Percentiles rank a stretch among this genome's conserved stretches.
Conservation (phyloP, 2,113 vertebrate species). For the Loxodonta africana region DNA sequence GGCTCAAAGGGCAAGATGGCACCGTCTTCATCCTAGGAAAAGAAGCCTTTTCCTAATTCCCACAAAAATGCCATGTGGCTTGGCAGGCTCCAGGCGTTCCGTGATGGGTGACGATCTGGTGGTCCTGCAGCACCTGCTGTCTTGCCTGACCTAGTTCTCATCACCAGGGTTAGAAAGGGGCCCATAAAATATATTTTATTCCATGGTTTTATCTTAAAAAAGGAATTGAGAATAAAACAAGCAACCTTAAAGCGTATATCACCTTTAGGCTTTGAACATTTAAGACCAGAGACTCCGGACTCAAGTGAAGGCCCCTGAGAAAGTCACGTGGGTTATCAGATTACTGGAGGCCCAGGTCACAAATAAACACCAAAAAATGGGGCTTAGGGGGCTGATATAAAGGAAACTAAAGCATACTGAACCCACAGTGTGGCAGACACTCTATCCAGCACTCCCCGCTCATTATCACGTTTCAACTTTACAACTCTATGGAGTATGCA, state of each 20-base stretch:
- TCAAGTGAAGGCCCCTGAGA: background rate
- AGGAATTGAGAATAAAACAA: background rate
- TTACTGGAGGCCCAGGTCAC: background rate
- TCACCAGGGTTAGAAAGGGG: background rate
- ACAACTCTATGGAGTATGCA: background rate
- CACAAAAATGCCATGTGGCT: background rate
- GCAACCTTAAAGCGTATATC: background rate
- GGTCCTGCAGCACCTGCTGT: background rate
- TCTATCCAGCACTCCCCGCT: background rate
- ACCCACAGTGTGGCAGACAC: fast-evolving
- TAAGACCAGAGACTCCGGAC: background rate
- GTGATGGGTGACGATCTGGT: background rate
- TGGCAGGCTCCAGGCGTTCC: background rate
- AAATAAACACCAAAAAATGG: background rate
- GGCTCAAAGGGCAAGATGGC: background rate
- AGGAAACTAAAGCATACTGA: background rate
- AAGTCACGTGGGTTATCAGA: background rate
- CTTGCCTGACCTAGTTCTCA: background rate
- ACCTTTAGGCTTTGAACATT: background rate
- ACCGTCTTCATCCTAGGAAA: background rate
- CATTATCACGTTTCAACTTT: background rate
- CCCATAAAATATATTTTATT: background rate
- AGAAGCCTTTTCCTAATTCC: background rate
- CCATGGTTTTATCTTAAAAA: background rate
- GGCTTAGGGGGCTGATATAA: too few relatives aligned